Evolutionary conservation across 2,888 invertebrate genomes (phyloP), one percentile per base, ranked within the genome.

Genomic region (Osmoderma eremita): DNA sequence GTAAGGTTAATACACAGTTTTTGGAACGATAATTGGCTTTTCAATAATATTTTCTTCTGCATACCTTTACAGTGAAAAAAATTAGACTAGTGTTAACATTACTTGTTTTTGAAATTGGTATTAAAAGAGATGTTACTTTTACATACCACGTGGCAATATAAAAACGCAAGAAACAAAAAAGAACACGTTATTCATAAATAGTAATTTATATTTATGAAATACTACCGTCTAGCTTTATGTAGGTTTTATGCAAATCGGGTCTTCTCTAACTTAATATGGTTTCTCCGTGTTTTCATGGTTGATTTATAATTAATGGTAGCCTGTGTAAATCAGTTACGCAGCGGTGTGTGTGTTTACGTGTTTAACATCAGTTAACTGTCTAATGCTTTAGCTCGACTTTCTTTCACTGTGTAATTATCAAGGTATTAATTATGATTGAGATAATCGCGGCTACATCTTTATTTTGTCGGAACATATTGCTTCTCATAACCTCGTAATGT

Each of bases 191-290:
- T 38, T 39, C 58, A 58, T 65, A 58, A 58, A 58, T 48, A 49
- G 65, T 56, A 49, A 56, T 65, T 65, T 65, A 65, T 65, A 54
- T 65, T 48, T 58, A 53, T 53, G 65, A 56, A 54, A 65, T 65
- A 65, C 48, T 65, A 48, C 39, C 50, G 49, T 58, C 39, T 49
- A 56, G 58, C 22, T 58, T 65, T 65, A 65, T 58, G 65, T 49
- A 13, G 20, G 24, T 58, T 65, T 65, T 65, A 65, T 65, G 65
- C 48, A 58, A 65, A 65, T 56, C 56, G 48, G n/a, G 17, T 48
- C 65, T 49, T 58, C 65, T 65, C 48, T 18, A 48, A 58, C 20
- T 36, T 39, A 45, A 63, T 63, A 63, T 18, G 53, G 41, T 63
- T 51, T 53, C 63, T 63, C 41, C 51, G 20, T 53, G 51, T 17